Base-by-base conservation (phyloP, 2,888 invertebrate genomes). In the Ferrisia virgata region DNA sequence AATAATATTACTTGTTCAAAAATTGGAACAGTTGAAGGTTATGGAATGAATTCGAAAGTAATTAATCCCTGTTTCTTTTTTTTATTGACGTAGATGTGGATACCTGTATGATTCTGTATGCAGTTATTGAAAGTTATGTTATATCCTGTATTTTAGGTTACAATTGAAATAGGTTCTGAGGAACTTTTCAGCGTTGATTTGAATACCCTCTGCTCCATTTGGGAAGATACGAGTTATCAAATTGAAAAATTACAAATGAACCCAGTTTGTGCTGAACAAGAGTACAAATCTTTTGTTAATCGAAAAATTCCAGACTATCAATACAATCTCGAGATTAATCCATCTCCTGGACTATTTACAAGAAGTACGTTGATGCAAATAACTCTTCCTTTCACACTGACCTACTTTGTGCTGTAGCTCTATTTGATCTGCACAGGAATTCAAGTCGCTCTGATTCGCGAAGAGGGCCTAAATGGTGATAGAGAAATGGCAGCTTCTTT, bases 401-500 rank as follows among this genome's bases (percentile, higher is more conserved):
- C 40, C 40, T 40, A 40, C 40, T 13, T 11, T 11, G 13, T 11
- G 13, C 40, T 40, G 11, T 11, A 40, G 13, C 18, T 25, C 58
- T 28, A 13, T 78, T 79, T 28, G 13, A 36, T 47, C n/a, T 69
- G 0, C 33, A 22, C 85, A 88, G 88, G 86, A 58, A 90, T 91
- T 0, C 89, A 90, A 85, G 96, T 99, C 0, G 98, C 97, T 6
- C 96, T 99, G 0, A 90, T 99, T 76, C 91, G 99, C 64, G 99
- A 99, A 90, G 99, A 99, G 91, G 99, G 97, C 79, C 94, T 93
- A 36, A 99, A 99, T 87, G 98, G 99, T 28, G 99, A 99, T 88
- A 91, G 99, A 53, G 99, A 99, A 91, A 98, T 99, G 98, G 95
- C 96, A 22, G 96, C 96, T 0, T 92, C 95, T 0, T 91, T 98